Evolutionary conservation across 1,140 invertebrate species (phyloP), one percentile per base, ranked within the genome.

Genomic region (Drosophila takahashii): DNA sequence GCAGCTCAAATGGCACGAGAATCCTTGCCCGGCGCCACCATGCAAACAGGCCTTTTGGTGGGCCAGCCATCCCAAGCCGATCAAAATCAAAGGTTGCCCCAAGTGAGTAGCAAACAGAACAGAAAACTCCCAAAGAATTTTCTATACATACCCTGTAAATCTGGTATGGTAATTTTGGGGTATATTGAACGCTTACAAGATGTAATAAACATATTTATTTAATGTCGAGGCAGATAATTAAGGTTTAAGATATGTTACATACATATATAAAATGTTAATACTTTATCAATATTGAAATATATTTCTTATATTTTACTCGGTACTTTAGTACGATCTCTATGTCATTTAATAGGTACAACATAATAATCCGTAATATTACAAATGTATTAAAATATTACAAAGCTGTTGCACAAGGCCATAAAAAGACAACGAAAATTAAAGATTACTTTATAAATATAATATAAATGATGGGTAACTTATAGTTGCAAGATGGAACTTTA

Each of bases 1-100:
- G 79, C 86, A 91, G 51, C 57, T 91, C 10, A 91, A 91, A 16
- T 91, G 81, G 77, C 78, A 91, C 75, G 79, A 91, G 3, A 67
- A 69, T 26, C 76, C 84, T 3, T 91, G 90, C n/a, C 81, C 81
- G 0, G 90, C 90, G 0, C 90, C 90, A 4, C 90, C 90, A 9
- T 91, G 90, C 54, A 80, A 91, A 57, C 90, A 91, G 61, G 73
- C 81, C 27, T 91, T 91, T 60, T 91, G 90, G 90, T 91, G 90
- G 90, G 83, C 90, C 58, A 84, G 77, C 44, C 90, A 86, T n/a
- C 90, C 90, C n/a, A 91, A 91, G 44, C 77, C 90, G 11, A 52
- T 91, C 56, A 89, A 89, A 89, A 89, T 89, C 84, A 89, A 89
- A 78, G 84, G 84, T 53, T 89, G 84, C 32, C 85, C 85, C 67